Base-by-base conservation (phyloP, 2,113 vertebrate genomes). In the Aptenodytes forsteri region DNA sequence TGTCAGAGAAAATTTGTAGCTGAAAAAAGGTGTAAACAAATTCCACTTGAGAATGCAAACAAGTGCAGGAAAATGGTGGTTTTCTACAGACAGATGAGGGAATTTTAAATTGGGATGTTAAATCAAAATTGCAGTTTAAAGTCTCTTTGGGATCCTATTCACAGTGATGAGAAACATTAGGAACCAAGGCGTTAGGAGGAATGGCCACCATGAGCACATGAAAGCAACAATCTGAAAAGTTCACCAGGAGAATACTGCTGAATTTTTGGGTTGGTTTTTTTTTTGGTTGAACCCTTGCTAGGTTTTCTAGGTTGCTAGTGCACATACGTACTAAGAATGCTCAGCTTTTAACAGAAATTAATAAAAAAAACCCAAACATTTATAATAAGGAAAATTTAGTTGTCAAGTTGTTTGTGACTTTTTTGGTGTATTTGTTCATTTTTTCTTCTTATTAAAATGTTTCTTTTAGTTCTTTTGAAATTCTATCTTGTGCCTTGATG, bases 311-410 rank as follows among this genome's bases (percentile, higher is more conserved):
- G 16, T 80, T 55, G 16, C 7, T 59, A 40, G 6, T 25, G 11
- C 30, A 64, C 6, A 20, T 38, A n/a, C 1, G 0, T 40, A 27
- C 11, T 55, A 36, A 62, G 40, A 47, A 42, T 18, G 17, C 6
- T 47, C 16, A 67, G 18, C 4, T 76, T 81, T 79, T 47, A 59
- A 76, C 5, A 36, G 14, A 50, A 46, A 16, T 26, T n/a, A 36
- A n/a, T 13, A 3, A 47, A 70, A 50, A 55, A 16, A 12, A 2
- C 1, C 1, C 0, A 12, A 40, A 6, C 3, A 52, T 79, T 79
- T 89, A 23, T 69, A 50, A 36, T 54, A 55, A 23, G 10, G 11
- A 70, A 73, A 87, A 64, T 12, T 44, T 75, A 62, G 3, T 12
- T 25, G 27, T 87, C 42, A 20, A 56, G 10, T 2, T 22, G 34